A percentile compares a stretch with the other conserved stretches of the same genome.
phyloP scores from a whole-genome alignment of 2,888 invertebrate genomes.

The Eupelmus urozonus region DNA sequence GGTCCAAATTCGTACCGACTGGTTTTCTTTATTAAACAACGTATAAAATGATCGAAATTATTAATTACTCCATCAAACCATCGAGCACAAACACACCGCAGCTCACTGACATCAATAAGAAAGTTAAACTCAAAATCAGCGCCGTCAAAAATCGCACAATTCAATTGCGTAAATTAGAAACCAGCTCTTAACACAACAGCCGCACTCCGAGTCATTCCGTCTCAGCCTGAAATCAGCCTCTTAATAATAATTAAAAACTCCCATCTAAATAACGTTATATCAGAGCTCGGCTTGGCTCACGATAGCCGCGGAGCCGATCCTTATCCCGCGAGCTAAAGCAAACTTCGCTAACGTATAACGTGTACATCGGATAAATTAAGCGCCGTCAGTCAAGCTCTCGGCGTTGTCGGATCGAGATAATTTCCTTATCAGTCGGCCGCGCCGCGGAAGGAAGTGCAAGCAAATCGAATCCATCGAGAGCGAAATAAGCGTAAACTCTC shows the following conservation, averaged over 20 bases:
- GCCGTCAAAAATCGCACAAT: neutral
- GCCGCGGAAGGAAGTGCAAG: constrained; percentile 43
- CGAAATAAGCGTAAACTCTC: constrained; percentile 44
- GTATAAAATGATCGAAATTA: no score
- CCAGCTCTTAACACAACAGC: no score
- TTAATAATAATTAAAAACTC: constrained; percentile 27
- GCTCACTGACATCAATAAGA: no score
- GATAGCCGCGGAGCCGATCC: constrained; percentile 26
- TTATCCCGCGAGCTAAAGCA: constrained; percentile 15
- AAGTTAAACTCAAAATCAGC: no score
- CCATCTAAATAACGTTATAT: constrained; percentile 32
- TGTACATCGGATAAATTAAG: constrained; percentile 48
- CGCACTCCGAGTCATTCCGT: no score
- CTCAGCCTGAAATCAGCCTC: neutral
- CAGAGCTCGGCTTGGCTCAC: neutral
- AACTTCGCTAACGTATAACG: no score
- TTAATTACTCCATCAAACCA: no score
- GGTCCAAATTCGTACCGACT: no score
- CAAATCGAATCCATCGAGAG: constrained; percentile 29
- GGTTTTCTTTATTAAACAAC: no score
- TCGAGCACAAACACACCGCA: no score
- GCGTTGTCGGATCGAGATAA: constrained; percentile 46
- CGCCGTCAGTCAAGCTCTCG: constrained; percentile 53
- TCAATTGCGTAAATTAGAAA: constrained; percentile 23
- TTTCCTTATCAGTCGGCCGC: constrained; percentile 48